Evolutionary conservation across 2,797 vertebrate species (phyloP).

Genomic region (Micromesistius poutassou): DNA sequence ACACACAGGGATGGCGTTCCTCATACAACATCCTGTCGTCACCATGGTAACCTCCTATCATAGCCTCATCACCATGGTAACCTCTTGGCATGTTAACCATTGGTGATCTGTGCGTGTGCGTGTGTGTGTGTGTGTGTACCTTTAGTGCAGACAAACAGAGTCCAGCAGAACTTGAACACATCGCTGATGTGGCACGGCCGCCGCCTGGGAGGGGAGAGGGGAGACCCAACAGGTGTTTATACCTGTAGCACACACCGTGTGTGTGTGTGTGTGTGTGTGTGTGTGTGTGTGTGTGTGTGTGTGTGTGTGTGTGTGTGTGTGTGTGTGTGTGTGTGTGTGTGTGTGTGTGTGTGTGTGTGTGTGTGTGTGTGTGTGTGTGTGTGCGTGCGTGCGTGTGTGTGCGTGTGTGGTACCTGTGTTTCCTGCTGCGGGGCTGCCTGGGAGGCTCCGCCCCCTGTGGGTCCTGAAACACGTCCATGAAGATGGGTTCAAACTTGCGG

Average conservation of each 20-base stretch:
- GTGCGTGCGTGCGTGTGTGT: background rate
- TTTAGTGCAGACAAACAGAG: constrained; percentile 95
- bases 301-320: background rate
- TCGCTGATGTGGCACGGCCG: constrained; percentile 86
- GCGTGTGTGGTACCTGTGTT: constrained; percentile 78
- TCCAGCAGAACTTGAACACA: constrained; percentile 98
- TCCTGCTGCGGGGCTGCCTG: constrained; percentile 86
- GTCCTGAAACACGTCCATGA: constrained; percentile 92
- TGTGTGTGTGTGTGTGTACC: constrained; percentile 66
- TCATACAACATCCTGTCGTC: background rate
- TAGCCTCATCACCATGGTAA: background rate
- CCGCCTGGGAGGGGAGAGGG: constrained; percentile 64
- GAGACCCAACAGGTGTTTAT: background rate
- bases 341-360: background rate
- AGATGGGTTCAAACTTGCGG: constrained; percentile 95
- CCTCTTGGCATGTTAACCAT: background rate
- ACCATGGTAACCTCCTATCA: background rate
- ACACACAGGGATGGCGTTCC: background rate
- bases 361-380: background rate
- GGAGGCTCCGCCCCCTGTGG: constrained; percentile 82
- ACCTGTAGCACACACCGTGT: background rate
- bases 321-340: background rate
- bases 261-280: background rate
- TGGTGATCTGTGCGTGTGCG: background rate
- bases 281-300: too few species aligned